Evolutionary conservation across 2,797 vertebrate species (phyloP), one percentile per base, ranked within the genome.

Genomic region (Phalloptychus januarius): DNA sequence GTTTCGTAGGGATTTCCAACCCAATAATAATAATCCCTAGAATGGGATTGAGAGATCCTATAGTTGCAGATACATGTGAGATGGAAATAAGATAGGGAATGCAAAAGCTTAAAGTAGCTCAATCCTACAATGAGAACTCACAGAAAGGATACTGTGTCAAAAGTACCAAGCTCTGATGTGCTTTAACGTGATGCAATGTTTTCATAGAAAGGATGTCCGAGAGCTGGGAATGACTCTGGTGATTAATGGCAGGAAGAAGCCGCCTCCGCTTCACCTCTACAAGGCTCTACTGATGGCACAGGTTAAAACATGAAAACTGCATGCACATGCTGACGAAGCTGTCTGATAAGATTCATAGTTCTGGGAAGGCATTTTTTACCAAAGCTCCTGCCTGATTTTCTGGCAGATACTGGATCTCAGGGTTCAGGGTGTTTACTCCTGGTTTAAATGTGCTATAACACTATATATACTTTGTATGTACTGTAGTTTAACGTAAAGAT

Each of bases 191-290:
- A 78, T n/a, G 77, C 33, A 71, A 40, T 75, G 33, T 77, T 82
- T 84, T 90, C 1, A 5, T 50, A 99, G 98, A 94, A 95, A 86
- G 76, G 96, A 97, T 20, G 93, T 92, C 0, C 93, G 90, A 81
- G 95, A 96, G 6, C 72, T 92, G 0, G 97, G 97, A 83, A 89
- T 99, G 87, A 96, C 94, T 0, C 42, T 98, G 1, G 86, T 98
- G 77, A 93, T 98, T 46, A 97, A 99, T 83, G 96, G 96, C 91
- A 95, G 97, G 91, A 97, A 95, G 81, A 94, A 94, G 54, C 79
- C 94, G 0, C 96, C 95, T 0, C 78, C 94, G 1, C 87, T 93
- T 0, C 79, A 85, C 33, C 94, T 99, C 2, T 95, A 95, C 86
- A 95, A 95, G 0, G 97, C 97, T 50, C 94, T 99, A 79, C 92